A percentile compares a stretch with the other conserved stretches of the same genome.
These are phyloP conservation scores for Hipposideros larvatus DNA, from an alignment of 2,797 vertebrate genomes.

Conservation along the genomic window DNA sequence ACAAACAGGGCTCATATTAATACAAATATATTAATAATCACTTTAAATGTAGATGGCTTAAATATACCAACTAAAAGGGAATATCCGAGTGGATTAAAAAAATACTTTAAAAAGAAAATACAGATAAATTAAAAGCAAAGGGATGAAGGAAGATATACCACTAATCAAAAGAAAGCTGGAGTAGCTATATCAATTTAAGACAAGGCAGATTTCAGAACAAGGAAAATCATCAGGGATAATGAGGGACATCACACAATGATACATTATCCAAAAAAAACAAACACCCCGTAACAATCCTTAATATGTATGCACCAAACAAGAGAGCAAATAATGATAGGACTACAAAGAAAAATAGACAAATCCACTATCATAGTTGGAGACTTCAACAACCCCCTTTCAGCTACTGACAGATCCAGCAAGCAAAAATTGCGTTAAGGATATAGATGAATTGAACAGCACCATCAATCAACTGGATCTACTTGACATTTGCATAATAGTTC, in stretches of 20 bases:
- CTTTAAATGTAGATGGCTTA: background rate
- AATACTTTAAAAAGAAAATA: background rate
- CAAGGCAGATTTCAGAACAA: background rate
- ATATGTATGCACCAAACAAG: conserved; percentile 2
- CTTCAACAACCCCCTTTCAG: background rate
- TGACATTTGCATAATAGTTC: background rate
- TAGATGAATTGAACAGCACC: conserved; percentile 14
- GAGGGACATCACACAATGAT: conserved; percentile 18
- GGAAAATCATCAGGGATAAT: conserved; percentile 20
- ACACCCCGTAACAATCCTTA: background rate
- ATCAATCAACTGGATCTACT: conserved; percentile 10
- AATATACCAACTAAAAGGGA: background rate
- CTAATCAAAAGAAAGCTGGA: conserved; percentile 8
- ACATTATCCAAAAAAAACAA: background rate
- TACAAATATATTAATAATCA: conserved; percentile 9
- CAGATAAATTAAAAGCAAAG: conserved; percentile 9
- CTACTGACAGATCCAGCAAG: background rate
- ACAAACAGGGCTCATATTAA: conserved; percentile 32
- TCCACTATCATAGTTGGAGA: background rate
- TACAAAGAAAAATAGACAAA: conserved; percentile 21
- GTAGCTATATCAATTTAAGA: conserved; percentile 6
- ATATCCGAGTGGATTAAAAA: background rate
- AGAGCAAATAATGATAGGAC: background rate
- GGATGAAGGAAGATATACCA: background rate
- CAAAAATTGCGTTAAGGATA: background rate